Base-by-base conservation (phyloP, 2,888 invertebrate genomes). In the Endotricha flammealis region DNA sequence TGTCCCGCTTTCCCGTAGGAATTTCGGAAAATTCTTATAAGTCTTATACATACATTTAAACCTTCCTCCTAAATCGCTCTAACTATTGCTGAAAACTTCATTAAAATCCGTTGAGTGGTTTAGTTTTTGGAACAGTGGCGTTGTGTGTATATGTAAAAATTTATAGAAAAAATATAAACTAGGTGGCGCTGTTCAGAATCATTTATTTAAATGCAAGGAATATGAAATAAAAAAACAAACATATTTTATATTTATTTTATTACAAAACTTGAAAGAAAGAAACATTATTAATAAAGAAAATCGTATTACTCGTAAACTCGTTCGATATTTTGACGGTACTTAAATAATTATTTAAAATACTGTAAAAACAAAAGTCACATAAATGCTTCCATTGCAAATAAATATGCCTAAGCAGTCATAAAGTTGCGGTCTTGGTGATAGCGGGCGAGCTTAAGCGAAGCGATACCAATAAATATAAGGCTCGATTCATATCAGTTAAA, bases 211-310 rank as follows among this genome's bases (percentile, higher is more conserved):
- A 1, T 7, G 8, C 17, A 6, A 11, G 1, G 2, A 12, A 27
- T 5, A 13, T 10, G 14, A 29, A 23, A 12, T 28, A 42, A 36
- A 35, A 17, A 46, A 38, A 48, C 25, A 38, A 41, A 32, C 32
- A 41, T 41, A 43, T 48, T 50, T 39, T 51, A 45, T 17, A 46
- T 39, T 41, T 42, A 38, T 60, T 64, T 66, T 60, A 64, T 64
- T 63, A 59, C 35, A 53, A 63, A 53, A 59, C 59, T 57, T 57
- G 59, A 64, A 57, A 56, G 58, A 62, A 61, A 69, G 64, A 65
- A 70, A 70, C 67, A 70, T 65, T 59, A 54, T 52, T 56, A 46
- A 42, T 50, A 40, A 46, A 39, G 45, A 43, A 46, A 46, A 49
- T 8, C 34, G 30, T 31, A 42, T 42, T 45, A 47, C 49, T 41